A percentile compares a stretch with the other conserved stretches of the same genome.
Conservation (phyloP, 2,797 vertebrate genomes). For the Meriones psammophilus region DNA sequence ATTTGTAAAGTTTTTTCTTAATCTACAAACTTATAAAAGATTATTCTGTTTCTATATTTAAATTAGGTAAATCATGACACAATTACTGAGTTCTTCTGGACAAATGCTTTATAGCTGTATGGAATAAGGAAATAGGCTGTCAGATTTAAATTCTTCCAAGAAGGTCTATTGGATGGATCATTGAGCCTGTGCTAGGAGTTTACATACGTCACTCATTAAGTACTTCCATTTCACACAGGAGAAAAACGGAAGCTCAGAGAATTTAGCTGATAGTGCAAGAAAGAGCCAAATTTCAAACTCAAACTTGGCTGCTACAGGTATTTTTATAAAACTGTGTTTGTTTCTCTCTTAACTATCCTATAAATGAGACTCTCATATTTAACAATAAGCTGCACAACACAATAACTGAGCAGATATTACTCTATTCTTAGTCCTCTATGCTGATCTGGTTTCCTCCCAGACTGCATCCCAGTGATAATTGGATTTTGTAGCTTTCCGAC, state of each 20-base stretch:
- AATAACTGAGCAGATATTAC: no score
- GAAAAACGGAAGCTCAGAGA: not conserved
- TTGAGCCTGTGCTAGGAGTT: not conserved
- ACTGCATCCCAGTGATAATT: no score
- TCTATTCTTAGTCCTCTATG: no score
- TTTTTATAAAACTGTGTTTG: no score
- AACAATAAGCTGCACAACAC: no score
- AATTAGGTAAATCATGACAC: not conserved
- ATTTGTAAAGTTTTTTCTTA: not conserved
- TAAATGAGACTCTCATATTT: no score
- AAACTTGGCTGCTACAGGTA: not conserved
- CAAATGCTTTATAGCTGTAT: not conserved
- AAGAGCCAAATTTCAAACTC: not conserved
- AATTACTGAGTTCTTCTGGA: not conserved
- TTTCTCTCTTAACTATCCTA: no score
- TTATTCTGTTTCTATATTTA: slow-evolving; percentile 2
- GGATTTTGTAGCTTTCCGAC: no score
- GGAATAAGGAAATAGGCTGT: not conserved
- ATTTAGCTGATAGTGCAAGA: not conserved
- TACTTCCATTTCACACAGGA: not conserved
- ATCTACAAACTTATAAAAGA: not conserved
- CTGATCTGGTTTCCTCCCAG: no score
- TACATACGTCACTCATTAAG: not conserved
- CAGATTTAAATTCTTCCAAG: not conserved
- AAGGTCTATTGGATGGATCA: not conserved